phyloP scores from a whole-genome alignment of 2,888 invertebrate genomes.

The Eupithecia vulgata region DNA sequence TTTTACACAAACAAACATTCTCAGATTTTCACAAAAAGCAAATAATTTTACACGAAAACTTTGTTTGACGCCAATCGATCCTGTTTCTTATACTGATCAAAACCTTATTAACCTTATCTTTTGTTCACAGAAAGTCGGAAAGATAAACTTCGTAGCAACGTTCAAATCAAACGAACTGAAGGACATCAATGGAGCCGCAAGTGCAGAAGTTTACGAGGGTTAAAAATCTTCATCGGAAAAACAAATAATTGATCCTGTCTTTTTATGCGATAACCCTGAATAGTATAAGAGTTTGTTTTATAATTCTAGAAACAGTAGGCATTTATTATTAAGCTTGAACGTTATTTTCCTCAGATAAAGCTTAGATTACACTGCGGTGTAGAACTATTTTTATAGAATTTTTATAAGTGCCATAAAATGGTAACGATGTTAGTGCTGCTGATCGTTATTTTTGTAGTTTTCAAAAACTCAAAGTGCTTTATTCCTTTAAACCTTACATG shows the following conservation, averaged over 20 bases:
- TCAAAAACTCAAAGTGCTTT: too few species aligned
- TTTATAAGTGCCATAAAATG: conserved; percentile 37
- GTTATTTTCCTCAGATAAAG: neutral
- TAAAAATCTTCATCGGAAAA: conserved; percentile 41
- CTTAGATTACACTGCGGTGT: conserved; percentile 13
- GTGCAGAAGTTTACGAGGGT: conserved; percentile 82
- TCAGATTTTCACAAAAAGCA: too few species aligned
- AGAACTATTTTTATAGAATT: conserved; percentile 16
- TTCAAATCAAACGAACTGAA: conserved; percentile 88
- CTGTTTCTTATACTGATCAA: too few species aligned
- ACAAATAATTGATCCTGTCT: neutral
- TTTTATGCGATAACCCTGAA: neutral
- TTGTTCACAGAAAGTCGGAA: conserved; percentile 81
- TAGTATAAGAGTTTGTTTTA: neutral
- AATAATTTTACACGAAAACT: too few species aligned
- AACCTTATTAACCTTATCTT: neutral
- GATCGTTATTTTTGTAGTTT: neutral
- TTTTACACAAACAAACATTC: too few species aligned
- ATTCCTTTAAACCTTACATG: too few species aligned
- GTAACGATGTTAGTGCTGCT: conserved; percentile 33
- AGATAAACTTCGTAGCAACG: conserved; percentile 87
- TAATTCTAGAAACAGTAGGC: neutral
- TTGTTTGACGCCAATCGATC: too few species aligned
- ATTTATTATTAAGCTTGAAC: neutral
- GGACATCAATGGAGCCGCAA: conserved; percentile 88